A percentile compares a stretch with the other conserved stretches of the same genome.
Conservation (phyloP, 2,888 invertebrate genomes). For the Xestia rhomboidea region DNA sequence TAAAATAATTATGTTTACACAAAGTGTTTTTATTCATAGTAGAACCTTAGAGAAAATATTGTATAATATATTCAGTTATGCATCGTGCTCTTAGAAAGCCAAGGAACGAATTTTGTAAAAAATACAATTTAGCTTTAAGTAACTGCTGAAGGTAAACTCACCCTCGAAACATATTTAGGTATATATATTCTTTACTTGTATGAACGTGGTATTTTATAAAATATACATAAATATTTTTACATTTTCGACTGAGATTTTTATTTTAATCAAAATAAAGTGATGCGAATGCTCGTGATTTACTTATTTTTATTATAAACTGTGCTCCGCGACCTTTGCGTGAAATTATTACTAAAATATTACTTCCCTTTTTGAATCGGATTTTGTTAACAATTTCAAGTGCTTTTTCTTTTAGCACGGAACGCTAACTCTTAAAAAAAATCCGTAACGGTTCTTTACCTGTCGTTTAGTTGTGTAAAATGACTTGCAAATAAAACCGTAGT, state of each 20-base stretch:
- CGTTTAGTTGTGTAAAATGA: not conserved
- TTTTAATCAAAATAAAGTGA: too few species aligned
- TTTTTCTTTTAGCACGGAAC: too few species aligned
- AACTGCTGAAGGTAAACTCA: not conserved
- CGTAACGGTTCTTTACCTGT: not conserved
- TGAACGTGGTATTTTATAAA: not conserved
- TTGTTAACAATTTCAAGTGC: too few species aligned
- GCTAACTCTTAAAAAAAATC: too few species aligned
- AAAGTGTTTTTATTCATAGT: not conserved
- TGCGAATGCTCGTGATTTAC: too few species aligned
- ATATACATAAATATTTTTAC: not conserved
- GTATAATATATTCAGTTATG: not conserved
- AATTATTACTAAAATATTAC: too few species aligned
- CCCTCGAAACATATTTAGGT: not conserved
- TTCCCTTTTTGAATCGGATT: too few species aligned
- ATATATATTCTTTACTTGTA: not conserved
- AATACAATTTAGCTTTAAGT: conserved; percentile 1
- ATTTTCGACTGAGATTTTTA: not conserved
- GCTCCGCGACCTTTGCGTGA: too few species aligned
- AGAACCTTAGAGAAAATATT: not conserved
- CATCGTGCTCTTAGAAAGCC: not conserved
- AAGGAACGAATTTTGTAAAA: not conserved
- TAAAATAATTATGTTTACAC: not conserved
- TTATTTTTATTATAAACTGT: too few species aligned
- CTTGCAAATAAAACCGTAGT: not conserved